A percentile compares a stretch with the other conserved stretches of the same genome.
These are phyloP conservation scores for Dicycla oo DNA, from an alignment of 2,888 invertebrate genomes.

Conservation along the genomic window DNA sequence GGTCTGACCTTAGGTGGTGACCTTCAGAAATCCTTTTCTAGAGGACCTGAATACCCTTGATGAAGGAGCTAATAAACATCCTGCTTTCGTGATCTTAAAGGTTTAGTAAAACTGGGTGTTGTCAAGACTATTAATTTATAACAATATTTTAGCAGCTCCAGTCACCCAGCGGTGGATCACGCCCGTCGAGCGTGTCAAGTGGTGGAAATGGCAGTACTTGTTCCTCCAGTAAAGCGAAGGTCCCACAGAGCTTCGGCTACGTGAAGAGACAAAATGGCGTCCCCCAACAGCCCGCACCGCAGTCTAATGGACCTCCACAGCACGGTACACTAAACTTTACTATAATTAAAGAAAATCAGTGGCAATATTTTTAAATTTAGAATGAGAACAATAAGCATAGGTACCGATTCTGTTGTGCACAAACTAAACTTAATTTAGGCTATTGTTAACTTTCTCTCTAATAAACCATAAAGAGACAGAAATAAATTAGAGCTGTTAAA, in stretches of 20 bases:
- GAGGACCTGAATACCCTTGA: not conserved
- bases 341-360: not conserved
- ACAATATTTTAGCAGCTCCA: conserved; percentile 76
- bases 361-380: conserved; percentile 4
- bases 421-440: too few relatives aligned
- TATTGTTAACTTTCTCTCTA: too few relatives aligned
- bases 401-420: too few relatives aligned
- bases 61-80: not conserved
- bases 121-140: not conserved
- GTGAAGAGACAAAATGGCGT: conserved; percentile 94
- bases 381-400: not conserved
- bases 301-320: conserved; percentile 82
- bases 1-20: not conserved
- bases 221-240: conserved; percentile 92
- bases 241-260: conserved; percentile 96
- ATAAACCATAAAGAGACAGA: too few relatives aligned
- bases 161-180: conserved; percentile 87
- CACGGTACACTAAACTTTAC: conserved; percentile 72
- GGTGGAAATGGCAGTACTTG: conserved; percentile 90
- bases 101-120: not conserved
- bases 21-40: not conserved
- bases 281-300: conserved; percentile 83
- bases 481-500: too few relatives aligned
- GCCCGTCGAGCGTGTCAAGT: conserved; percentile 86
- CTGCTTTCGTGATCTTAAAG: not conserved